Base-by-base conservation (phyloP, 2,113 vertebrate genomes). In the Ceyx cyanopectus region DNA sequence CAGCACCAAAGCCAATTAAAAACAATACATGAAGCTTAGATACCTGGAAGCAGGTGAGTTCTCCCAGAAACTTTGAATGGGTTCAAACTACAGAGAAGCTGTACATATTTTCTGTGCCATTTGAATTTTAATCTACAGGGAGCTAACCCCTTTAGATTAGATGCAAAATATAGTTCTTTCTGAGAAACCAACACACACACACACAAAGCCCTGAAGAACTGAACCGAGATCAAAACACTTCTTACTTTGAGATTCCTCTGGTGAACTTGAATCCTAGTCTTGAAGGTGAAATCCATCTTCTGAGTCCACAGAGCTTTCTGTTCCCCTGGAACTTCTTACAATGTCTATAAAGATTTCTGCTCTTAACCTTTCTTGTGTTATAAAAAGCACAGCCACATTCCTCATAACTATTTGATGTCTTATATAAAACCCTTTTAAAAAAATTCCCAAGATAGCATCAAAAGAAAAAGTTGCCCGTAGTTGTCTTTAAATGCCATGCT, bases 311-410 rank as follows among this genome's bases (percentile, higher is more conserved):
- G 96, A 97, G 97, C 91, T 79, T 97, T 97, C 96, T 76, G 90
- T 89, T 98, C 96, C 97, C 96, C 77, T 94, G 96, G 93, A 97
- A 97, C 85, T 96, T 96, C 97, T 98, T 96, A 96, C 81, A 92
- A 86, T 94, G 92, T 95, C 97, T 97, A 95, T 97, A 98, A 98
- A 97, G 97, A 97, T 97, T 96, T 97, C 96, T 97, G 80, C 91
- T 98, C 97, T 97, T 98, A 98, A 98, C 97, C 96, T 98, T 98
- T 97, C 97, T 96, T 95, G 77, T 97, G 97, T 97, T 97, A 97
- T 97, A 97, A 97, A 98, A 97, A 97, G 97, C 96, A 93, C 83
- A 97, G 95, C 92, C 95, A 96, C 96, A 85, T 96, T 96, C 82
- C 94, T 98, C 96, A 96, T 97, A 96, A 98, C 97, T 97, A 94